Percentiles rank a stretch among this genome's conserved stretches.
Conservation (phyloP, 1,140 invertebrate species). For the Teleogryllus occipitalis region DNA sequence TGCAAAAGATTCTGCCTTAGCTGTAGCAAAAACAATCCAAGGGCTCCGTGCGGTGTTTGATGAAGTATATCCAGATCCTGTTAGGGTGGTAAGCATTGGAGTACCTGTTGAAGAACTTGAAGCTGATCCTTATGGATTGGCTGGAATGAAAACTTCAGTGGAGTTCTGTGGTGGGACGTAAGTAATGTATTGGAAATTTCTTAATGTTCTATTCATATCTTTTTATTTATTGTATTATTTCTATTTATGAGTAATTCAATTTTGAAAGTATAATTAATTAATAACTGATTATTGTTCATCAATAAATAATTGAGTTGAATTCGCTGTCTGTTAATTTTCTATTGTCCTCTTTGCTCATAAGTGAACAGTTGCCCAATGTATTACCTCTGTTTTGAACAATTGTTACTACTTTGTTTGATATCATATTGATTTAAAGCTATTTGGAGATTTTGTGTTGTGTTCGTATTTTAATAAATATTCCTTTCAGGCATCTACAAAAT, state of each 20-base stretch:
- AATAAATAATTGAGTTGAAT: too few relatives aligned
- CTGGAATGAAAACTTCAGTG: slow-evolving; percentile 81
- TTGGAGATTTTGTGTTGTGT: too few relatives aligned
- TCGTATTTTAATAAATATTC: too few relatives aligned
- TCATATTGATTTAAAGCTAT: too few relatives aligned
- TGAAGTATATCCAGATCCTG: slow-evolving; percentile 98
- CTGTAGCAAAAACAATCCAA: slow-evolving; percentile 81
- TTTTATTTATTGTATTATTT: background rate
- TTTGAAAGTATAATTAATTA: background rate
- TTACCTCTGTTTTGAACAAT: too few relatives aligned
- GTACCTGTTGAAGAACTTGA: slow-evolving; percentile 85
- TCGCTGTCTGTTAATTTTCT: too few relatives aligned
- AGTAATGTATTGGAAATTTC: slow-evolving; percentile 28
- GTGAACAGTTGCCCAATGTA: too few relatives aligned
- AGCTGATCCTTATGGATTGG: slow-evolving; percentile 68
- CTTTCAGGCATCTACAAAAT: slow-evolving; percentile 67
- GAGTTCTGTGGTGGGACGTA: slow-evolving; percentile 99
- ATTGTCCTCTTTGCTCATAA: too few relatives aligned
- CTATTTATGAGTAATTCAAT: background rate
- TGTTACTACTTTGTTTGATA: too few relatives aligned
- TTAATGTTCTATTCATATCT: background rate
- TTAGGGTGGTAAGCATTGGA: slow-evolving; percentile 91
- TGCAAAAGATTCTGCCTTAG: slow-evolving; percentile 78
- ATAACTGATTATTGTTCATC: background rate
- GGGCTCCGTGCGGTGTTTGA: slow-evolving; percentile 97